Base-by-base conservation (phyloP, 1,140 invertebrate species). In the Euura lappo region DNA sequence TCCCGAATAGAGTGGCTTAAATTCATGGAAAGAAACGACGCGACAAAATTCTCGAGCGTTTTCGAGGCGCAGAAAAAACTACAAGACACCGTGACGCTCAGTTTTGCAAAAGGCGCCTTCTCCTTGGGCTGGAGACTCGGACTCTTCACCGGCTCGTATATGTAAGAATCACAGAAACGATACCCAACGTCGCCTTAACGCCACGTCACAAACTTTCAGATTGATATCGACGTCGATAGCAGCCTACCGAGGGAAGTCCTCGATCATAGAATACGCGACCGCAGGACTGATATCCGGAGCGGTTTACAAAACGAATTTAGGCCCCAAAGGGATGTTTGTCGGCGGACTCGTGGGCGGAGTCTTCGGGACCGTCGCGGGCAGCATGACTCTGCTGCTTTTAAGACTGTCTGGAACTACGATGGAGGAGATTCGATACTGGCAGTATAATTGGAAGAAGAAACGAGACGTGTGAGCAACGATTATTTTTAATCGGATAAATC, bases 21-120 rank as follows among this genome's bases (percentile, higher is more conserved):
- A 71, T 94, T 95, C 77, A 91, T 94, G 76, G 89, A 91, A 81
- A 92, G 89, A 69, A 95, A 95, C 87, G 88, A 94, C 86, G 93
- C 92, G 6, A 91, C 92, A 45, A 86, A 87, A 6, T 95, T 93
- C 83, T 83, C 84, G 66, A 90, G 88, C 72, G 92, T 93, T 68
- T 83, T 91, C 7, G 88, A 93, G 74, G 94, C 94, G 2, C 92
- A 93, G 89, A 90, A 89, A 88, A 89, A 89, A 77, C 77, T 95
- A 6, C 92, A 94, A 85, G 90, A 92, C 79, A 84, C 86, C 78
- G 89, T 95, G 2, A 91, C 90, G 2, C 13, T 91, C 8, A 89
- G 86, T 75, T 93, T 95, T 84, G 88, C 89, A 4, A 93, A 89
- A 85, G 93, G 93, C n/a, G 93, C 90, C n/a, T 88, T 85, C 6